phyloP scores from a whole-genome alignment of 2,888 invertebrate species.

The Agrochola lychnidis region DNA sequence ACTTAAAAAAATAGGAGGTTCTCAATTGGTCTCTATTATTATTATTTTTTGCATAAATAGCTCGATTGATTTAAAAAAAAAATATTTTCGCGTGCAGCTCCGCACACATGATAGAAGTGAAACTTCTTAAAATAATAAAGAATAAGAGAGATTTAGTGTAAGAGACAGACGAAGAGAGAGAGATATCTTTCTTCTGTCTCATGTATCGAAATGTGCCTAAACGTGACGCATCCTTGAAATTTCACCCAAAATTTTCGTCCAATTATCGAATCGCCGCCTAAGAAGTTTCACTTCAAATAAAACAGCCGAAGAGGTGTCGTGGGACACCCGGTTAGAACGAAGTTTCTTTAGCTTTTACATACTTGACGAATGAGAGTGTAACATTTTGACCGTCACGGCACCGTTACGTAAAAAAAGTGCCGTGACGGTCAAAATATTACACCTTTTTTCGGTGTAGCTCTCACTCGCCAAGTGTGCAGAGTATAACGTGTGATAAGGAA shows the following conservation, averaged over 20 bases:
- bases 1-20: no score
- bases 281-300: no score
- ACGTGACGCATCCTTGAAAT: background rate
- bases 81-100: no score
- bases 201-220: background rate
- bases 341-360: background rate
- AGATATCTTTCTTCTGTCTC: background rate
- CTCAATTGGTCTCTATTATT: no score
- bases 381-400: background rate
- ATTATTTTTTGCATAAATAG: no score
- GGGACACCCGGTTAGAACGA: background rate
- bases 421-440: no score
- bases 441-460: background rate
- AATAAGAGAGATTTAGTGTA: no score
- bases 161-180: no score
- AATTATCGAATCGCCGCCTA: no score
- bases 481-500: background rate
- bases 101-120: background rate
- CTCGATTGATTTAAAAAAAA: no score
- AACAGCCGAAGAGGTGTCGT: background rate
- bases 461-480: background rate
- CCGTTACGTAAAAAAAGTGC: no score
- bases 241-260: background rate
- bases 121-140: background rate
- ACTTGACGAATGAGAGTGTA: background rate